Evolutionary conservation across 2,888 invertebrate genomes (phyloP), one percentile per base, ranked within the genome.

Genomic region (Lampropteryx suffumata): DNA sequence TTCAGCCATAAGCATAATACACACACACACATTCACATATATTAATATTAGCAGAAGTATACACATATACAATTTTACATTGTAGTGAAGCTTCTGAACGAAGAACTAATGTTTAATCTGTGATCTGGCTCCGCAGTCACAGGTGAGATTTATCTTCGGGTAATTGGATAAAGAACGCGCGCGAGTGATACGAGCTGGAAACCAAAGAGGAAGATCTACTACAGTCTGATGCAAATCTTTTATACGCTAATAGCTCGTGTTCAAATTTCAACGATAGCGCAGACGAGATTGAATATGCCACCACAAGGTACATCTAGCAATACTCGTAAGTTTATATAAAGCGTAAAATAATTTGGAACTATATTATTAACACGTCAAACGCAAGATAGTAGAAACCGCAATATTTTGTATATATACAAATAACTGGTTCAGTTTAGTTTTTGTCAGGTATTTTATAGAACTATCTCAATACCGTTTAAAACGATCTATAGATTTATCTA

Each of bases 111-210:
- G 24, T 17, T 12, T 11, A 9, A 14, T 48, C 58, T 56, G 37
- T 43, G 44, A 1, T 35, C 39, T 34, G 55, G 84, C 83, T 74
- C 78, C 69, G 78, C 82, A 88, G 90, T 86, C 87, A 80, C 90
- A 90, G 90, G 90, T 90, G 90, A 89, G 86, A 90, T 88, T 89
- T 90, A 90, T 90, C 86, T 88, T 76, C 82, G 82, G 83, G 84
- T 90, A 90, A 90, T 90, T 90, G 90, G 90, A 89, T 90, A 87
- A 88, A 87, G 86, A 89, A 87, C 84, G 87, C 82, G 83, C 76
- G 81, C 81, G 85, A 79, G 82, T 88, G 87, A 87, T 88, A 83
- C 86, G 82, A 76, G 71, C 73, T 73, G 83, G 82, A 81, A 82
- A 71, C 69, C 71, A 72, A 74, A 72, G 69, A 69, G 64, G 62